These are phyloP conservation scores for Eurystomus glaucurus DNA, from an alignment of 2,797 vertebrate species.

Conservation along the genomic window DNA sequence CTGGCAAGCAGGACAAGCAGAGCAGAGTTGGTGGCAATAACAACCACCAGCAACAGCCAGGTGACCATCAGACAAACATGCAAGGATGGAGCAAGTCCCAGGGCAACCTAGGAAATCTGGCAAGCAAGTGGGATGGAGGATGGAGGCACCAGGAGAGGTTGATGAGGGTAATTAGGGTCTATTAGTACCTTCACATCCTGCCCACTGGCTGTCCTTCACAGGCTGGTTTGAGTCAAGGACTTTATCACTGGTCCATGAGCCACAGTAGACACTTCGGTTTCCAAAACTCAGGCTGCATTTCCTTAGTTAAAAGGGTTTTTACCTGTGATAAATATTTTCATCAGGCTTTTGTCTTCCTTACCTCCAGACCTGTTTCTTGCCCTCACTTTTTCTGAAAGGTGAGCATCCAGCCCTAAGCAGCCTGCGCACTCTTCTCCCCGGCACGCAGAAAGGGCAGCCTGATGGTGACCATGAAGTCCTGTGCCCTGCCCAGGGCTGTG, in stretches of 20 bases:
- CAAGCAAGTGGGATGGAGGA: background rate
- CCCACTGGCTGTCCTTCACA: background rate
- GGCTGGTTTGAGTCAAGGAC: background rate
- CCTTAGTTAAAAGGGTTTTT: background rate
- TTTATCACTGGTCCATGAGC: background rate
- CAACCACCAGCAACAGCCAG: background rate
- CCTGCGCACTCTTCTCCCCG: background rate
- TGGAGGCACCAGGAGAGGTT: background rate
- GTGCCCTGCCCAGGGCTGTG: background rate
- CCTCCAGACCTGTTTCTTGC: background rate
- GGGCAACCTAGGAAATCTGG: background rate
- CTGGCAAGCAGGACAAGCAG: background rate
- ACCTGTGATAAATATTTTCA: background rate
- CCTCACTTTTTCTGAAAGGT: background rate
- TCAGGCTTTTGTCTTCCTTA: background rate
- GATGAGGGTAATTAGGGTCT: background rate
- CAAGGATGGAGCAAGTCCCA: background rate
- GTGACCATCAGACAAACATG: fast-evolving
- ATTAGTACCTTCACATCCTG: background rate
- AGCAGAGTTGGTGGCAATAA: background rate
- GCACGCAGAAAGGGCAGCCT: fast-evolving
- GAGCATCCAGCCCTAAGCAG: background rate
- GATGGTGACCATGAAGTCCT: background rate
- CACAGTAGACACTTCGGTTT: background rate
- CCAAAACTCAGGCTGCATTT: background rate